Evolutionary conservation across 1,140 invertebrate species (phyloP), one percentile per base, ranked within the genome.

Genomic region (Andricus grossulariae): DNA sequence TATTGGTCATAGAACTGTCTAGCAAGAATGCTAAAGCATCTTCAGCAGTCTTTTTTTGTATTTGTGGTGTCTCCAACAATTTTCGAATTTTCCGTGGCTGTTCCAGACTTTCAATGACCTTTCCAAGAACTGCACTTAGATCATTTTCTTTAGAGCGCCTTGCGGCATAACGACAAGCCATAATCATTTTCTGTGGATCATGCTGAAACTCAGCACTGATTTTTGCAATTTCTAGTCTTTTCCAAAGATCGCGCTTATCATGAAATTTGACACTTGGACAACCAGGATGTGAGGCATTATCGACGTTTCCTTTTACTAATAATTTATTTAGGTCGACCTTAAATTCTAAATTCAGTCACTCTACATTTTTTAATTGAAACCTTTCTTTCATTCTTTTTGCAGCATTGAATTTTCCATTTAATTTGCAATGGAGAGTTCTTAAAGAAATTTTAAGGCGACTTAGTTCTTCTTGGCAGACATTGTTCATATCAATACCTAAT

Each of bases 1-100:
- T 16, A 15, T 52, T 52, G 15, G 51, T 15, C 51, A 54, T 54
- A 54, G n/a, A 18, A 18, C 52, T 18, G 19, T 54, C 52, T 15
- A 54, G 52, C 19, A 54, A 54, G 19, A 54, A 18, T 54, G 52
- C 52, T 54, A 54, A 54, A 54, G 52, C 52, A 18, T 54, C 52
- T 54, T 54, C 52, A 18, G 8, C 52, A 54, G 52, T 52, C 15
- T 52, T 52, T 7, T 15, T 52, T 52, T 8, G 16, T 18, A 54
- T 15, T 52, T 52, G 51, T 52, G 51, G 51, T 4, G 6, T 52
- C 4, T 52, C 51, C 51, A 52, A 52, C 7, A 52, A 11, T 52
- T 52, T 52, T 3, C 52, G n/a, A 54, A 54, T 54, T 54, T 54
- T 54, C 8, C 8, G 4, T 15, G 51, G 51, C 15, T 52, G 51